A percentile compares a stretch with the other conserved stretches of the same genome.
Conservation (phyloP, 2,113 vertebrate species). For the Columbina picui region DNA sequence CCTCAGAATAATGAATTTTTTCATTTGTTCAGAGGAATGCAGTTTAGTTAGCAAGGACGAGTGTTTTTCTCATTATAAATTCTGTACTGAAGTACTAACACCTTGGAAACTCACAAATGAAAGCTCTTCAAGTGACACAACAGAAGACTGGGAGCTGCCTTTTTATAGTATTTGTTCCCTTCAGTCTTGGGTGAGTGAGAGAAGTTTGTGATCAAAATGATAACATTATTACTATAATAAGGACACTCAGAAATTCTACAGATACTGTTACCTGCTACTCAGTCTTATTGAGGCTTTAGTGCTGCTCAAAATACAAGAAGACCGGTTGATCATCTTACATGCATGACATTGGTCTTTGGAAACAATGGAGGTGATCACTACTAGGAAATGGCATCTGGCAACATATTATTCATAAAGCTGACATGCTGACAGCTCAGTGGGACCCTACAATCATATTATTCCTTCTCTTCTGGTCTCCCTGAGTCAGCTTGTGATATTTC, state of each 20-base stretch:
- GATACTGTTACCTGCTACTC: not conserved
- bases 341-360: not conserved
- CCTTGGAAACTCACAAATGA: not conserved
- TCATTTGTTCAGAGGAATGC: not conserved
- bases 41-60: not conserved
- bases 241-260: not conserved
- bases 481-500: constrained; percentile 3
- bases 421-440: not conserved
- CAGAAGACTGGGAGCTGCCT: not conserved
- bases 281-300: not conserved
- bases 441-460: not conserved
- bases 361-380: not conserved
- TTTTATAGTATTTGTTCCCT: not conserved
- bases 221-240: not conserved
- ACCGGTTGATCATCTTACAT: not conserved
- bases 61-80: not conserved
- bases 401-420: not conserved
- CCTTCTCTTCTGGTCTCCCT: not conserved
- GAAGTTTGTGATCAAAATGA: not conserved
- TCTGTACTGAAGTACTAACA: not conserved
- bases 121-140: not conserved
- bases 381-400: not conserved
- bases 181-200: not conserved
- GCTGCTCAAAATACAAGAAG: not conserved
- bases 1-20: not conserved